phyloP scores from a whole-genome alignment of 2,113 vertebrate genomes.

The Argyrosomus japonicus region DNA sequence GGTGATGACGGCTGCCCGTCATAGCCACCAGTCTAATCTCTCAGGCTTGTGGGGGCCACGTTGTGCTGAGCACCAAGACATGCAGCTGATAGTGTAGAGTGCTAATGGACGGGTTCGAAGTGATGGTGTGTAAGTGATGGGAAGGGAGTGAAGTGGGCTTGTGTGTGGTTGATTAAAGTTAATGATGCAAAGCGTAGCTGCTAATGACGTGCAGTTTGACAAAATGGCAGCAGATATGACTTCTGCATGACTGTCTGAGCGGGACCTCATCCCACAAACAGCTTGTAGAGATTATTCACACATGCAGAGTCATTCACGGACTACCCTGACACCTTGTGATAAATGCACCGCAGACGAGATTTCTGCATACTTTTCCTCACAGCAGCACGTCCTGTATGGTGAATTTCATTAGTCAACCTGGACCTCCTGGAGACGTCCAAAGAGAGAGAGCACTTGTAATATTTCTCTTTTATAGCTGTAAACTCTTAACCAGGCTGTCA shows the following conservation, averaged over 20 bases:
- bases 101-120: slow-evolving; percentile 32
- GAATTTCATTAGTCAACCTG: slow-evolving; percentile 48
- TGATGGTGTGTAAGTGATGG: slow-evolving; percentile 17
- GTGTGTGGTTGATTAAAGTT: slow-evolving; percentile 30
- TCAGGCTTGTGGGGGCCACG: slow-evolving; percentile 11
- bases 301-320: slow-evolving; percentile 7
- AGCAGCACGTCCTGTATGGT: slow-evolving; percentile 1
- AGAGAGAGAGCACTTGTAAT: slow-evolving; percentile 12
- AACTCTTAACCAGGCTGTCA: slow-evolving; percentile 30
- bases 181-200: slow-evolving; percentile 12
- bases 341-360: slow-evolving; percentile 25
- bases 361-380: slow-evolving; percentile 8
- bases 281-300: slow-evolving; percentile 54
- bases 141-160: not conserved
- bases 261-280: slow-evolving; percentile 18
- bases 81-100: slow-evolving; percentile 38
- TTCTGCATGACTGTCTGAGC: not conserved
- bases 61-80: slow-evolving; percentile 23
- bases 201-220: slow-evolving; percentile 45
- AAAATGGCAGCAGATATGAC: slow-evolving; percentile 17
- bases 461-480: slow-evolving; percentile 41
- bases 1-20: slow-evolving; percentile 70
- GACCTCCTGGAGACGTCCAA: slow-evolving; percentile 26
- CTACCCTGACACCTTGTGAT: slow-evolving; percentile 31
- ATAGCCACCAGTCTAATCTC: slow-evolving; percentile 56